phyloP scores from a whole-genome alignment of 2,113 vertebrate species.

The Jacana jacana region DNA sequence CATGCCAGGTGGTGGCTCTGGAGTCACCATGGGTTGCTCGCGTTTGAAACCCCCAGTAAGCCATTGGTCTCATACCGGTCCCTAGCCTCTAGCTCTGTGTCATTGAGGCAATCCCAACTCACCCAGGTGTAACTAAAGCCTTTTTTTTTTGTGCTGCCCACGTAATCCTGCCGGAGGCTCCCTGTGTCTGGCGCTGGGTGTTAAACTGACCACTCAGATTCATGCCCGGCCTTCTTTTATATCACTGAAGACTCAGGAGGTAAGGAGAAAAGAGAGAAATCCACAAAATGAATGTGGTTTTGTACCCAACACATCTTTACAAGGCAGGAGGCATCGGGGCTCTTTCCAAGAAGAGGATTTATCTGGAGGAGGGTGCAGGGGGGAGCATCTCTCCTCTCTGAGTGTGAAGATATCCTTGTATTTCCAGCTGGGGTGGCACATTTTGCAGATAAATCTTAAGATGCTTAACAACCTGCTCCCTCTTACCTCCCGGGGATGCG shows the following conservation, averaged over 20 bases:
- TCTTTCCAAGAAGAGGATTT: not conserved
- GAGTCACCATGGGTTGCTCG: fast-evolving
- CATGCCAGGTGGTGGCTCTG: fast-evolving
- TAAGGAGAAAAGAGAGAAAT: not conserved
- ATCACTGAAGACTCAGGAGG: not conserved
- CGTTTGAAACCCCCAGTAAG: not conserved
- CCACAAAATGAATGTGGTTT: not conserved
- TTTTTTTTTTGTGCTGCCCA: not conserved
- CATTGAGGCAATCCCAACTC: not conserved
- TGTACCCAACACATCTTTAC: not conserved
- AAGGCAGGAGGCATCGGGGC: not conserved
- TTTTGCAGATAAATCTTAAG: not conserved
- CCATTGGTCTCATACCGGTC: not conserved
- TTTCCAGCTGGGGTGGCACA: not conserved
- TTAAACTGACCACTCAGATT: not conserved
- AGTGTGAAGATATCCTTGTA: not conserved
- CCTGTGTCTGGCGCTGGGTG: not conserved
- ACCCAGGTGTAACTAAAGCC: not conserved
- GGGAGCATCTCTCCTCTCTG: not conserved
- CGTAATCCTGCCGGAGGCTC: not conserved
- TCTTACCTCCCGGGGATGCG: not conserved
- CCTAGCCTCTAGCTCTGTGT: fast-evolving
- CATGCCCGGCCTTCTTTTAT: not conserved
- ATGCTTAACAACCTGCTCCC: not conserved
- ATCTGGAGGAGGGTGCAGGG: not conserved